Base-by-base conservation (phyloP, 2,113 vertebrate genomes). In the Alligator sinensis region DNA sequence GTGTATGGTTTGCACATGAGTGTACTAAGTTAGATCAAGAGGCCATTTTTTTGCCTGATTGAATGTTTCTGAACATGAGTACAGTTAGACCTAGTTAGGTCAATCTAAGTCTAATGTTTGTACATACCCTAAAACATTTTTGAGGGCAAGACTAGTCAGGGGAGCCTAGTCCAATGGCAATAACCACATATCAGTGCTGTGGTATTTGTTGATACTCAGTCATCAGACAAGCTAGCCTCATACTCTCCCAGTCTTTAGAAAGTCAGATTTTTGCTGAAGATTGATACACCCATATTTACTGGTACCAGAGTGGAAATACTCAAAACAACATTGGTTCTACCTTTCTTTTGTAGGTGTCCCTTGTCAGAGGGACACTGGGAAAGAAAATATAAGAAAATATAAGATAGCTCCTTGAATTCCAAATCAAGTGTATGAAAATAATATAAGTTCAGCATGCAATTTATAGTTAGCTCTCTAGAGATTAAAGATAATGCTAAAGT, bases 401-500 rank as follows among this genome's bases (percentile, higher is more conserved):
- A 64, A 18, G 12, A 54, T 47, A 4, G 58, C 63, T 16, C 80
- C 58, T 24, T 88, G 85, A 66, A 74, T 77, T 91, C 54, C 24
- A 24, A 75, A 38, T 54, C 72, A n/a, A 3, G 0, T 28, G 75
- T 62, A 4, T 64, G 57, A 55, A 57, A 91, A 88, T 81, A 55
- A 30, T 14, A 63, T 8, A 38, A 64, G 64, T 1, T 17, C 4
- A 61, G 60, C 66, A 30, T 74, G 57, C 0, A 5, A 34, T 74
- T 63, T 62, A 15, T 80, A 85, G 74, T 85, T 87, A 89, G 57
- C 83, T 80, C 34, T 9, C 76, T 61, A 82, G 74, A 72, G 92
- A 88, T 93, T 82, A 88, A 66, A 13, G 47, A 47, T 77, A 47
- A 80, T 75, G 64, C 60, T 91, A 91, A 85, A 88, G 94, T 58